Evolutionary conservation across 2,113 vertebrate genomes (phyloP).

Genomic region (Macaca nemestrina): DNA sequence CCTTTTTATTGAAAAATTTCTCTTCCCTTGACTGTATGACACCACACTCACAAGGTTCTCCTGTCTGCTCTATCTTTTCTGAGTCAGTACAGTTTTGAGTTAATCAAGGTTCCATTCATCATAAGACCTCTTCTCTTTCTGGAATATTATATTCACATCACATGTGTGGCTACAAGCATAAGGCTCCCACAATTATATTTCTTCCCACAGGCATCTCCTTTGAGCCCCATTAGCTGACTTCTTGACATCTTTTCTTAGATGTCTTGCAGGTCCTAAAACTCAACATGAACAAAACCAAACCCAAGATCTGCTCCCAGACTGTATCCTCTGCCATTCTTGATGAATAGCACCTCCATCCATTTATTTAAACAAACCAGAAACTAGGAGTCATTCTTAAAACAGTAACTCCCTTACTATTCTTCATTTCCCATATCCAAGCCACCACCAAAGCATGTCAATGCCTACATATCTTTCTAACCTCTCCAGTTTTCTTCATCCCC

Average conservation of each 20-base stretch:
- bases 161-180: fast-evolving
- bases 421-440: neutral
- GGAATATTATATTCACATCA: fast-evolving
- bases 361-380: neutral
- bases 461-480: neutral
- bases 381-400: neutral
- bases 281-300: neutral
- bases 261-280: neutral
- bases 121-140: neutral
- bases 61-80: neutral
- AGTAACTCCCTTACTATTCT: neutral
- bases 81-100: neutral
- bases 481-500: neutral
- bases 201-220: neutral
- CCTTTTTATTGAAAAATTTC: neutral
- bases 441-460: neutral
- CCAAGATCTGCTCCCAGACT: neutral
- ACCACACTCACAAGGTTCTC: neutral
- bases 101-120: neutral
- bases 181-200: neutral
- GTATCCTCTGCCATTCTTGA: neutral
- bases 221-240: neutral
- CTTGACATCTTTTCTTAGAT: neutral
- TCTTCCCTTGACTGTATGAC: neutral
- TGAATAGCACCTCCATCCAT: neutral